Evolutionary conservation across 2,888 invertebrate genomes (phyloP).

Genomic region (Chalcosyrphus nemorum): DNA sequence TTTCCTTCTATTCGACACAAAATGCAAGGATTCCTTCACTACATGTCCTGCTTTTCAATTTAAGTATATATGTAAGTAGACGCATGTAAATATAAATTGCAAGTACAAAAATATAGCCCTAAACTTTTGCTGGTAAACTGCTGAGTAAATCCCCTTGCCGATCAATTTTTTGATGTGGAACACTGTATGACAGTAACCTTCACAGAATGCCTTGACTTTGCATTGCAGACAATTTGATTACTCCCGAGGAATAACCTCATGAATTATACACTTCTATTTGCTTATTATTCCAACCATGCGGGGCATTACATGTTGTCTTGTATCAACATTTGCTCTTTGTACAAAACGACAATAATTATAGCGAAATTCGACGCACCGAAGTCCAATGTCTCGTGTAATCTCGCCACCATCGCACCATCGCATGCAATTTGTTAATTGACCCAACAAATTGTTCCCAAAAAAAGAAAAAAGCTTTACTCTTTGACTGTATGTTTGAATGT

Average conservation of each 20-base stretch:
- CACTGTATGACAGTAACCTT: too few species aligned
- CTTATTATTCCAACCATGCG: conserved; percentile 2
- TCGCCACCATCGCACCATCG: background rate
- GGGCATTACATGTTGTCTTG: background rate
- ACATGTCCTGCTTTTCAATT: too few species aligned
- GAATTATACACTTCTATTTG: background rate
- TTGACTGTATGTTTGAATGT: too few species aligned
- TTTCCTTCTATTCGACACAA: too few species aligned
- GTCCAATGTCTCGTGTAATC: background rate
- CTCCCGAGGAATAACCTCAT: background rate
- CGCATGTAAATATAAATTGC: too few species aligned
- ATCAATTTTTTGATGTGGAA: too few species aligned
- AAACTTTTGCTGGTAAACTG: too few species aligned
- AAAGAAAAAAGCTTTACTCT: too few species aligned
- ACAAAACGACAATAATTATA: conserved; percentile 45
- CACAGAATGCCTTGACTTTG: background rate
- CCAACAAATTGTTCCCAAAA: conserved; percentile 16
- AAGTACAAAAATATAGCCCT: too few species aligned
- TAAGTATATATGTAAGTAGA: too few species aligned
- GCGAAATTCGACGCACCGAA: conserved; percentile 37
- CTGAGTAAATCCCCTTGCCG: too few species aligned
- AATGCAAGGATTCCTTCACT: too few species aligned
- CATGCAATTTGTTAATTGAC: conserved; percentile 59
- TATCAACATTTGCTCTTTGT: conserved; percentile 34
- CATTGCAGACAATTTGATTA: background rate